These are phyloP conservation scores for Linepithema humile DNA, from an alignment of 1,140 invertebrate genomes.

Conservation along the genomic window DNA sequence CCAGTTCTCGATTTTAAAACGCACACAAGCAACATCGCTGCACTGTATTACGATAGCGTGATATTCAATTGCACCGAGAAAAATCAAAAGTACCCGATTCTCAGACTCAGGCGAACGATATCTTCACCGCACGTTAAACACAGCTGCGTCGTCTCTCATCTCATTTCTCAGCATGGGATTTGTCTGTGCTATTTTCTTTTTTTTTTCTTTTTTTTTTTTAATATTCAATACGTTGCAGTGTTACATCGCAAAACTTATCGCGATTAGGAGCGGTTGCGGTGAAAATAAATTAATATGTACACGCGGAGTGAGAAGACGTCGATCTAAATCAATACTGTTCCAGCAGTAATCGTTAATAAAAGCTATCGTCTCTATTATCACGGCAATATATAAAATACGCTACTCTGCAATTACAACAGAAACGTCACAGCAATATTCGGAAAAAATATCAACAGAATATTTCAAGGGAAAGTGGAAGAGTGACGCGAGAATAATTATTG, in stretches of 20 bases:
- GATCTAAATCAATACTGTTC: constrained; percentile 51
- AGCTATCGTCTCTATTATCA: background rate
- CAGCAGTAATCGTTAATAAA: constrained; percentile 58
- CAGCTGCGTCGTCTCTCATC: background rate
- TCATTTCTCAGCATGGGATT: background rate
- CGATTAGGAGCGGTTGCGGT: background rate
- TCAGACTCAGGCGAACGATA: background rate
- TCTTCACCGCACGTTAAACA: background rate
- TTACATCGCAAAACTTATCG: background rate
- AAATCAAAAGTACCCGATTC: constrained; percentile 4
- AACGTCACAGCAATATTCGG: background rate
- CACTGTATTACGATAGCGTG: background rate
- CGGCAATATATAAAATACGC: background rate
- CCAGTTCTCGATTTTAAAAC: constrained; percentile 53
- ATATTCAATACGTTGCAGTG: background rate
- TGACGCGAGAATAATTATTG: background rate
- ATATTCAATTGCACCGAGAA: background rate
- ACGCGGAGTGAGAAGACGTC: background rate
- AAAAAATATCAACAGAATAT: background rate
- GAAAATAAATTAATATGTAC: constrained; percentile 15
- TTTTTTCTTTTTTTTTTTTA: background rate
- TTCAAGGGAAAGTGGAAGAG: too few species aligned
- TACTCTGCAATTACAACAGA: constrained; percentile 10
- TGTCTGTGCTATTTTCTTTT: background rate
- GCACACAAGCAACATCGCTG: background rate